Percentiles rank a stretch among this genome's conserved stretches.
Evolutionary conservation across 2,888 invertebrate species (phyloP).

Genomic region (Anodontia alba): DNA sequence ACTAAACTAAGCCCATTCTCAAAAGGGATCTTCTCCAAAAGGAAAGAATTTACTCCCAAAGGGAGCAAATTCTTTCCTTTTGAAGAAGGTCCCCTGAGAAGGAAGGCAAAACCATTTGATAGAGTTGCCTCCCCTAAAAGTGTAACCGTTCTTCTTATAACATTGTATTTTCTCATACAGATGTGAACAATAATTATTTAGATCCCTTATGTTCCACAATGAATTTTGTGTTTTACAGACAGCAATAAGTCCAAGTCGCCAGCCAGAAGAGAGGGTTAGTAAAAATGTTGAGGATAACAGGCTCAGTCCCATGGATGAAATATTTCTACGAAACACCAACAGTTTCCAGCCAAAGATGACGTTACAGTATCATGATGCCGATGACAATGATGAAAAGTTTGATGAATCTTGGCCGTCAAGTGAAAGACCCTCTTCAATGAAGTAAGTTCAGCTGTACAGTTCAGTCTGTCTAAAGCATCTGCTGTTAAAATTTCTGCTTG

Average conservation of each 20-base stretch:
- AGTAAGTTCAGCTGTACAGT: slow-evolving; percentile 69
- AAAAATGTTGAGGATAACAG: neutral
- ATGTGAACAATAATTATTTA: too few relatives aligned
- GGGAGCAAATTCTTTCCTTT: too few relatives aligned
- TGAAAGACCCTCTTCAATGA: slow-evolving; percentile 74
- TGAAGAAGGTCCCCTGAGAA: too few relatives aligned
- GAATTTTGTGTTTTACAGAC: slow-evolving; percentile 51
- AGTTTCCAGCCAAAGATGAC: slow-evolving; percentile 44
- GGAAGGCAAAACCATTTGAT: too few relatives aligned
- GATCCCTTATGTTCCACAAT: too few relatives aligned
- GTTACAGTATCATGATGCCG: slow-evolving; percentile 29
- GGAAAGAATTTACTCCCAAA: too few relatives aligned
- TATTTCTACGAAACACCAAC: slow-evolving; percentile 67
- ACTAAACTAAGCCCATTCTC: too few relatives aligned
- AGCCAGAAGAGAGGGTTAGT: neutral
- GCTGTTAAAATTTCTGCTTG: neutral
- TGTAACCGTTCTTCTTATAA: too few relatives aligned
- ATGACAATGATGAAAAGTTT: slow-evolving; percentile 65
- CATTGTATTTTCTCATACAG: too few relatives aligned
- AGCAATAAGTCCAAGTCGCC: slow-evolving; percentile 51
- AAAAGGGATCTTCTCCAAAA: too few relatives aligned
- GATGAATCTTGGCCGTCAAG: slow-evolving; percentile 81
- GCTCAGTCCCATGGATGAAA: slow-evolving; percentile 62
- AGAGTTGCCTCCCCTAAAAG: too few relatives aligned
- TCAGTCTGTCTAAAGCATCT: too few relatives aligned